A percentile compares a stretch with the other conserved stretches of the same genome.
Conservation (phyloP, 2,113 vertebrate genomes). For the Caranx melampygus region DNA sequence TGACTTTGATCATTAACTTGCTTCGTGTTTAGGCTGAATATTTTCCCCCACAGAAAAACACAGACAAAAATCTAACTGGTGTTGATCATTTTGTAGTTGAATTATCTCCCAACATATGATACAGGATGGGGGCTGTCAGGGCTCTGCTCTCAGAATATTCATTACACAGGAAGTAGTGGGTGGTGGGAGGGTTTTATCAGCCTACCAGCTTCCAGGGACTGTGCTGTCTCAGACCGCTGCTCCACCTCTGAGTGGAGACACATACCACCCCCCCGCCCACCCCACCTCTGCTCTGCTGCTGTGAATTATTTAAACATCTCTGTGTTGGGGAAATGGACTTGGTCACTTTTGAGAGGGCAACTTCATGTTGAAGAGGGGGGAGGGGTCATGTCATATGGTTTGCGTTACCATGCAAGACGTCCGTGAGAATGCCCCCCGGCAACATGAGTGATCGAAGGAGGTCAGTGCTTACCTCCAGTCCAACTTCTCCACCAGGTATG, state of each 20-base stretch:
- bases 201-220: slow-evolving; percentile 58
- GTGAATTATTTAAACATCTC: slow-evolving; percentile 65
- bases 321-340: slow-evolving; percentile 10
- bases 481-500: slow-evolving; percentile 98
- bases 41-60: background rate
- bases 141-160: slow-evolving; percentile 49
- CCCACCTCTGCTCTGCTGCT: slow-evolving; percentile 23
- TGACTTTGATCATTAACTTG: background rate
- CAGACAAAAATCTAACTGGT: background rate
- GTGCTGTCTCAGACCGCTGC: slow-evolving; percentile 51
- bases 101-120: slow-evolving; percentile 26
- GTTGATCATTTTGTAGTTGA: slow-evolving; percentile 10
- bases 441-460: background rate
- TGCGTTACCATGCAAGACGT: slow-evolving; percentile 20
- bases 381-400: background rate
- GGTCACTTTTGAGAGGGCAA: slow-evolving; percentile 20
- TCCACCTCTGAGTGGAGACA: slow-evolving; percentile 56
- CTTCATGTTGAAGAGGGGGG: slow-evolving; percentile 6
- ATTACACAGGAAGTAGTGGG: slow-evolving; percentile 68
- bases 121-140: slow-evolving; percentile 33
- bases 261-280: background rate
- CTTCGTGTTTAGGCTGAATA: background rate
- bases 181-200: slow-evolving; percentile 58
- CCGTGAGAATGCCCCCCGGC: background rate
- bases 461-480: slow-evolving; percentile 94